These are phyloP conservation scores for Selenia dentaria DNA, from an alignment of 2,888 invertebrate genomes.

Conservation along the genomic window DNA sequence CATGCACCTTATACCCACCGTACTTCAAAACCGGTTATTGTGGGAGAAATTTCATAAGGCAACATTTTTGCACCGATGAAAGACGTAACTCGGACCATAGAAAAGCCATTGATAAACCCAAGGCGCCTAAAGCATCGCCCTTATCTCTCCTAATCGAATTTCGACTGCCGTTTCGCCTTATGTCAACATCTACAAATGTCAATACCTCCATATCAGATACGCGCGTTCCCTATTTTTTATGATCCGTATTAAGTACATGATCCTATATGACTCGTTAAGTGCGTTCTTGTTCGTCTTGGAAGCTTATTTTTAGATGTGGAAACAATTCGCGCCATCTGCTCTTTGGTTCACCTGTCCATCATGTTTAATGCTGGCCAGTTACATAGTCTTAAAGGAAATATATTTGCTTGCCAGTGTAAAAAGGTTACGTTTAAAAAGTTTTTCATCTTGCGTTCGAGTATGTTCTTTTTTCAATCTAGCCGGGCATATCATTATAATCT, in stretches of 20 bases:
- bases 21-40: conserved; percentile 39
- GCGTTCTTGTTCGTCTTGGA: conserved; percentile 38
- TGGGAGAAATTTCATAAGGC: conserved; percentile 44
- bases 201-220: conserved; percentile 78
- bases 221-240: conserved; percentile 67
- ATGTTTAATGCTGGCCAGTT: conserved; percentile 69
- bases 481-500: conserved; percentile 15
- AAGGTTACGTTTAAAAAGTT: conserved; percentile 41
- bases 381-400: conserved; percentile 69
- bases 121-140: conserved; percentile 70
- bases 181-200: conserved; percentile 77
- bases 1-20: conserved; percentile 14
- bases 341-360: conserved; percentile 76
- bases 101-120: conserved; percentile 67
- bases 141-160: conserved; percentile 77
- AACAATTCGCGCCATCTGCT: conserved; percentile 78
- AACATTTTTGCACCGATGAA: conserved; percentile 63
- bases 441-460: neutral
- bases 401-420: conserved; percentile 61
- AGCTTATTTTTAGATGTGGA: conserved; percentile 74
- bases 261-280: conserved; percentile 55
- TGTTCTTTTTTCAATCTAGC: conserved; percentile 14
- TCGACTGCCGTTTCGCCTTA: conserved; percentile 82
- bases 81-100: conserved; percentile 48
- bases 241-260: conserved; percentile 47